Conservation (phyloP, 2,113 vertebrate species). For the Chrysemys picta region DNA sequence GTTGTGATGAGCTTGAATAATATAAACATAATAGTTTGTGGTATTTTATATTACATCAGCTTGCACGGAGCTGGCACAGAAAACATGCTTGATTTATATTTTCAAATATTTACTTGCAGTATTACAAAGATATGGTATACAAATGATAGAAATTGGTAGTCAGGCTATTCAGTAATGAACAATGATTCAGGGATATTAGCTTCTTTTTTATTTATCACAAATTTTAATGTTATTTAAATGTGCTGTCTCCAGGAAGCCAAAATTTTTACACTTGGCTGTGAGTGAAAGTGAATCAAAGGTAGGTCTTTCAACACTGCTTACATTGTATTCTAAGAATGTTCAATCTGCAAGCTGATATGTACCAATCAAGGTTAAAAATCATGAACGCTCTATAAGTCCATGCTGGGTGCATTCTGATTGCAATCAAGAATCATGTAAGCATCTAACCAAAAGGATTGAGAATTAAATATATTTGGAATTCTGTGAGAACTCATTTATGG, state of each 20-base stretch:
- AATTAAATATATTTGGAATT: slow-evolving; percentile 49
- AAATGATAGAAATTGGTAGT: slow-evolving; percentile 21
- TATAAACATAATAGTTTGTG: not conserved
- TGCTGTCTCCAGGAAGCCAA: slow-evolving; percentile 18
- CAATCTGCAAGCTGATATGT: slow-evolving; percentile 28
- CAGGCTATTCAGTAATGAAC: not conserved
- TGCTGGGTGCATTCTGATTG: slow-evolving; percentile 57
- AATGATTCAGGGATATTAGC: not conserved
- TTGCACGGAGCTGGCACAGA: not conserved
- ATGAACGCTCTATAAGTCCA: not conserved
- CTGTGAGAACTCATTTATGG: not conserved
- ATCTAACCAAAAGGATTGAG: slow-evolving; percentile 22
- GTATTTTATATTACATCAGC: not conserved
- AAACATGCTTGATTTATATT: not conserved
- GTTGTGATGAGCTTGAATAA: not conserved
- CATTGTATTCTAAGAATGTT: not conserved
- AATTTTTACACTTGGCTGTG: slow-evolving; percentile 3
- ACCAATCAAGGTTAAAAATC: slow-evolving; percentile 61
- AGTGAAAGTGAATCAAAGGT: slow-evolving; percentile 14
- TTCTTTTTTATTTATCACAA: slow-evolving; percentile 11
- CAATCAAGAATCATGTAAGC: slow-evolving; percentile 61
- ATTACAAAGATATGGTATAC: not conserved
- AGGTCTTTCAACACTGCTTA: slow-evolving; percentile 21
- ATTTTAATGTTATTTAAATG: not conserved
- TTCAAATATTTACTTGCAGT: slow-evolving; percentile 41